phyloP scores from a whole-genome alignment of 2,797 vertebrate genomes.

The Manis crassicaudata region DNA sequence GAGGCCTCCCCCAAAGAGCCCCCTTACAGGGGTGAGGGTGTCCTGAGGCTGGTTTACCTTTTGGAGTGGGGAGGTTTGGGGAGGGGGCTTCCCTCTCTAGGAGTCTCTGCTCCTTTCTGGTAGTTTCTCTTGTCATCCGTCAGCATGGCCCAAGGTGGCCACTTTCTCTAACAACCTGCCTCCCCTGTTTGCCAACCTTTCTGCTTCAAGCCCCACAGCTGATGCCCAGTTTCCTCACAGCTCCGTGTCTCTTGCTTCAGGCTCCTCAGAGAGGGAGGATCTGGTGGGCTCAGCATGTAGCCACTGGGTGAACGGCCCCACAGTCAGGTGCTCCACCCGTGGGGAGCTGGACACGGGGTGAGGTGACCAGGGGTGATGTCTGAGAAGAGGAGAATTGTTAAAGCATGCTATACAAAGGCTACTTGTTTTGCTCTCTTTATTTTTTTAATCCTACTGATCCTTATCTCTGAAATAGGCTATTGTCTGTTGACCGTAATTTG shows the following conservation, averaged over 20 bases:
- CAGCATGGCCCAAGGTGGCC: not conserved
- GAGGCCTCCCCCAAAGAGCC: not conserved
- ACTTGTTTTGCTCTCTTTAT: not conserved
- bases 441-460: not conserved
- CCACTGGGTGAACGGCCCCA: not conserved
- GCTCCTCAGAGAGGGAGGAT: not conserved
- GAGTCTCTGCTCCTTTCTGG: not conserved
- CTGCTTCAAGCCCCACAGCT: not conserved
- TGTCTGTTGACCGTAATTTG: not conserved
- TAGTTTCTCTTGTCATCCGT: fast-evolving
- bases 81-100: not conserved
- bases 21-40: not conserved
- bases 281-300: not conserved
- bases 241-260: not conserved
- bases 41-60: too few species aligned
- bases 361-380: not conserved
- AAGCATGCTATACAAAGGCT: not conserved
- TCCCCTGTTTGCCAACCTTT: not conserved
- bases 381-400: not conserved
- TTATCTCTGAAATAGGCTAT: not conserved
- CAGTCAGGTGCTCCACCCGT: not conserved
- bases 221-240: fast-evolving
- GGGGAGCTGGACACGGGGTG: not conserved
- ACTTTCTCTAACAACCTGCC: not conserved
- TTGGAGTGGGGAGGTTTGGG: fast-evolving